Evolutionary conservation across 2,888 invertebrate genomes (phyloP), one percentile per base, ranked within the genome.

Genomic region (Eupithecia subumbrata): DNA sequence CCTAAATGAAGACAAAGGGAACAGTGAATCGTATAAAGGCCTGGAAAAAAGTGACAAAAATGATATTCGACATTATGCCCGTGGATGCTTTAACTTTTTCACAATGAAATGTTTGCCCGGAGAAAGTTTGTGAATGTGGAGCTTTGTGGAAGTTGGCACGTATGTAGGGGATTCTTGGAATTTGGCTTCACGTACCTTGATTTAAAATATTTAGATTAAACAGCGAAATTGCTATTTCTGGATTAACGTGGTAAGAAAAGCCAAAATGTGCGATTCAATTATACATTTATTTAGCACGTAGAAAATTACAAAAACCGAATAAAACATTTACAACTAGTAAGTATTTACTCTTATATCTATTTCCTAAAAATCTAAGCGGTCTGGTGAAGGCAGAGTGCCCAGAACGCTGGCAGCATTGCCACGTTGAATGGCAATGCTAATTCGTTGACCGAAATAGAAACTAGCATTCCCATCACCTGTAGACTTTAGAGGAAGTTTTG

Each of bases 1-100:
- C 80, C 85, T 82, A 90, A 92, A 92, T 90, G 89, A 91, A 91
- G 90, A 92, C 88, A 92, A 91, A 85, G 89, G 85, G 86, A 85
- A 85, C 82, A 81, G 81, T 81, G 82, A 84, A 79, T 81, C 81
- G 82, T 86, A 83, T 85, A 84, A 87, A 86, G 86, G 83, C 81
- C 22, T 78, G 81, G 78, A 79, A 85, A n/a, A 83, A 87, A 87
- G 83, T 87, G 86, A 87, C 88, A 87, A 86, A 88, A 89, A 89
- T 88, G 81, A 87, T 86, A 87, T 90, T 87, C 87, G 90, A 89
- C 88, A 84, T 83, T 78, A 76, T 80, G 78, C 79, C 67, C 22
- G 16, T 56, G 74, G 70, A 76, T 22, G 81, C 76, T 81, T 83
- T 82, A 83, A 84, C 82, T 85, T 86, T 86, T 86, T 86, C 86